Base-by-base conservation (phyloP, 2,113 vertebrate genomes). In the Dicaeum eximium region DNA sequence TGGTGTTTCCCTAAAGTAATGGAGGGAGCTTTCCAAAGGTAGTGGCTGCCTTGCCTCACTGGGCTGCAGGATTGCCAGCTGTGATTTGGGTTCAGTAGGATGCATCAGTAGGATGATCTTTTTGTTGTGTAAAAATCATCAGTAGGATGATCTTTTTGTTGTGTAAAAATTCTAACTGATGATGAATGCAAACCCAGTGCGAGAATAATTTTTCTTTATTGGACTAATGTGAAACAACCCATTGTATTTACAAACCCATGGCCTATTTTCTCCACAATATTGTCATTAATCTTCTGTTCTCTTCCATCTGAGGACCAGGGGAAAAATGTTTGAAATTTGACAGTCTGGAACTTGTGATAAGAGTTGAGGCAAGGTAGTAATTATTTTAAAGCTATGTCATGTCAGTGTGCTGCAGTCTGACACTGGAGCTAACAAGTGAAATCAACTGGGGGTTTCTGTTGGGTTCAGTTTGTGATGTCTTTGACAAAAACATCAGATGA, bases 101-200 rank as follows among this genome's bases (percentile, higher is more conserved):
- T 62, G 75, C 64, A n/a, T n/a, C n/a, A n/a, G n/a, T n/a, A n/a
- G n/a, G n/a, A n/a, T n/a, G n/a, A n/a, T n/a, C n/a, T n/a, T n/a
- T 78, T 93, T 96, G 91, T 96, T 77, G 88, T 92, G 67, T n/a
- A n/a, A n/a, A n/a, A n/a, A n/a, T n/a, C 64, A n/a, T n/a, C n/a
- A n/a, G n/a, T n/a, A n/a, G n/a, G n/a, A n/a, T n/a, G n/a, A n/a
- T n/a, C n/a, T n/a, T n/a, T 78, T 93, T 96, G 91, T 96, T 77
- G 88, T 92, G 67, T 86, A 94, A 94, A 97, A 96, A 91, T 92
- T 93, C 74, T 90, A 93, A 96, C 96, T 96, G 92, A 64, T 84
- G 75, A 80, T 95, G 95, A 95, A 96, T 95, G 48, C 56, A 88
- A 88, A 71, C 60, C 17, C 90, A 84, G n/a, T 84, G 64, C 70